Evolutionary conservation across 1,140 invertebrate species (phyloP), one percentile per base, ranked within the genome.

Genomic region (Phenacoccus solenopsis): DNA sequence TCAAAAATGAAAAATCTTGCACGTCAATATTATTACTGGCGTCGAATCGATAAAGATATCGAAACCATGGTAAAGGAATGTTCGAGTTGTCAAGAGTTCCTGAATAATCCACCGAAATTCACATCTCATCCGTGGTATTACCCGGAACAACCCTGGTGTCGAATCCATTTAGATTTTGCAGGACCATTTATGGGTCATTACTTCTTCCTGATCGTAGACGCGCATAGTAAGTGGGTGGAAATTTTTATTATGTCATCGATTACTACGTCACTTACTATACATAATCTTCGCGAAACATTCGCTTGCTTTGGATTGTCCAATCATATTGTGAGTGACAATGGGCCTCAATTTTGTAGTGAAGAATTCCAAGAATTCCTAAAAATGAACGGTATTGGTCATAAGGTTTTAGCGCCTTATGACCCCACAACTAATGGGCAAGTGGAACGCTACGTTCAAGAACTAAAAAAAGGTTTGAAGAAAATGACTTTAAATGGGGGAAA

Each of bases 1-100:
- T 77, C 79, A 1, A 77, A 77, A 71, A 83, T 82, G 79, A 84
- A 84, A 74, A 71, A 74, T 7, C 38, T 82, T 9, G 81, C 82
- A n/a, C 70, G 79, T 22, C 74, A 71, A 30, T 79, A 80, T 73
- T 74, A 82, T 9, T 84, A 77, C 75, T 84, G 80, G 79, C 78
- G 78, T n/a, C 72, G 75, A 1, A 78, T 84, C 2, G 78, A 83
- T 72, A 28, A 72, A 28, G 78, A 81, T 9, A 81, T 84, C 21
- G 74, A 76, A 69, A 9, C 72, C 28, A 49, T 74, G 28, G 69
- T 70, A 5, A 68, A 70, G 25, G 28, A 13, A 2, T 72, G 72
- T 68, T 28, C 12, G 28, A 25, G 30, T 25, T 73, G 70, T 69
- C 10, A 20, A 32, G 20, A 32, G 68, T 28, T 35, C n/a, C 56